phyloP scores from a whole-genome alignment of 2,797 vertebrate genomes.

The Pseudochirops corinnae region DNA sequence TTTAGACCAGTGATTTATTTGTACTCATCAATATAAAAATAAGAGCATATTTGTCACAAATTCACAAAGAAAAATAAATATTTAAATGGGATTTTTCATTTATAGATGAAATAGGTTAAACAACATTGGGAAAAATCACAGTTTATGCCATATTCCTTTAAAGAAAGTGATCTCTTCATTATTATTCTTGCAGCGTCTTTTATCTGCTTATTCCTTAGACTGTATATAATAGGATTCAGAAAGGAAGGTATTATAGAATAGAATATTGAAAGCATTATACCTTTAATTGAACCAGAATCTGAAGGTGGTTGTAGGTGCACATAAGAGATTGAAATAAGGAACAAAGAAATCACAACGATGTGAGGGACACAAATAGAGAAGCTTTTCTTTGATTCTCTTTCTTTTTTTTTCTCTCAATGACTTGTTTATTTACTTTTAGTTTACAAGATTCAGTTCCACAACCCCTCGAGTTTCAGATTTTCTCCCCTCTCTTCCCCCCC shows the following conservation, averaged over 20 bases:
- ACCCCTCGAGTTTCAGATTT: too few relatives aligned
- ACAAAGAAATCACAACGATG: constrained; percentile 20
- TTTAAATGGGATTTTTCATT: too few relatives aligned
- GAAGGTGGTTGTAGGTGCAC: constrained; percentile 18
- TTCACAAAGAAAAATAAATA: too few relatives aligned
- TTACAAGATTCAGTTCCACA: too few relatives aligned
- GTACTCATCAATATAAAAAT: too few relatives aligned
- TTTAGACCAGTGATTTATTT: too few relatives aligned
- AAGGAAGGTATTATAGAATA: constrained; percentile 42
- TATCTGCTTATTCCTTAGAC: constrained; percentile 3
- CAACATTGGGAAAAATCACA: not conserved
- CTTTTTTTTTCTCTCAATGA: too few relatives aligned
- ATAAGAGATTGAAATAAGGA: not conserved
- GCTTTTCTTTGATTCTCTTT: not conserved
- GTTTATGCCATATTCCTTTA: not conserved
- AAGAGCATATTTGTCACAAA: too few relatives aligned
- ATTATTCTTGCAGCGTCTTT: constrained; percentile 2
- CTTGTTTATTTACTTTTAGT: too few relatives aligned
- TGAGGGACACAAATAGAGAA: constrained; percentile 7
- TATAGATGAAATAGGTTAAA: too few relatives aligned
- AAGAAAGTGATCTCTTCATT: not conserved
- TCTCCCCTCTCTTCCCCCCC: too few relatives aligned
- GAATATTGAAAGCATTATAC: constrained; percentile 21
- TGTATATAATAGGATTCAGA: constrained; percentile 53
- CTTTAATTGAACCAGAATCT: not conserved